A percentile compares a stretch with the other conserved stretches of the same genome.
Evolutionary conservation across 2,797 vertebrate species (phyloP).

Genomic region (Tauraco hartlaubi): DNA sequence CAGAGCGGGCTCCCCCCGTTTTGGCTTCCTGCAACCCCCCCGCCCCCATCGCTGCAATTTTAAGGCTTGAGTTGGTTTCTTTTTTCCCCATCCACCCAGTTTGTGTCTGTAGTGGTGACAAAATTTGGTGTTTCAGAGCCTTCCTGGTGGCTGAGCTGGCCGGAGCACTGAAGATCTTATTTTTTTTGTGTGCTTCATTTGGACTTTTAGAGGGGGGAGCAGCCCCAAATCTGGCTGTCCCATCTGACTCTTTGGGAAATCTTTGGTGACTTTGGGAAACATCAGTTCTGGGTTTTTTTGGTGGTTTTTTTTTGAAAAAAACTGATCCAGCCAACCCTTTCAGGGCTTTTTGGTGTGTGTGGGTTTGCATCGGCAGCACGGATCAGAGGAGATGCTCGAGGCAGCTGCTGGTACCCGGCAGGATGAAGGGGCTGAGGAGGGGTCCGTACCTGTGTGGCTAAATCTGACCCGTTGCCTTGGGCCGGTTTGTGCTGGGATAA

Average conservation of each 20-base stretch:
- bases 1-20: not conserved
- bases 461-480: not conserved
- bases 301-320: not conserved
- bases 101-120: not conserved
- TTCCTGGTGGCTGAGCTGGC: not conserved
- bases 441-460: not conserved
- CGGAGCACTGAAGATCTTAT: not conserved
- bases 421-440: not conserved
- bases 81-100: not conserved
- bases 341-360: fast-evolving
- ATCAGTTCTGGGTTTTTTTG: not conserved
- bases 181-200: not conserved
- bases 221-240: fast-evolving
- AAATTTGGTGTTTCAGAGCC: not conserved
- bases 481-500: not conserved
- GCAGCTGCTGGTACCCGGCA: not conserved
- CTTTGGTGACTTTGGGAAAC: not conserved
- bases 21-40: not conserved
- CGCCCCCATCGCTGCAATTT: fast-evolving
- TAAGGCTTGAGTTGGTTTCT: not conserved
- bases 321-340: fast-evolving
- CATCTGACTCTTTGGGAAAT: not conserved
- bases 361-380: fast-evolving
- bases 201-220: not conserved
- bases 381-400: not conserved